Evolutionary conservation across 1,140 invertebrate genomes (phyloP), one percentile per base, ranked within the genome.

Genomic region (Onthophagus taurus): DNA sequence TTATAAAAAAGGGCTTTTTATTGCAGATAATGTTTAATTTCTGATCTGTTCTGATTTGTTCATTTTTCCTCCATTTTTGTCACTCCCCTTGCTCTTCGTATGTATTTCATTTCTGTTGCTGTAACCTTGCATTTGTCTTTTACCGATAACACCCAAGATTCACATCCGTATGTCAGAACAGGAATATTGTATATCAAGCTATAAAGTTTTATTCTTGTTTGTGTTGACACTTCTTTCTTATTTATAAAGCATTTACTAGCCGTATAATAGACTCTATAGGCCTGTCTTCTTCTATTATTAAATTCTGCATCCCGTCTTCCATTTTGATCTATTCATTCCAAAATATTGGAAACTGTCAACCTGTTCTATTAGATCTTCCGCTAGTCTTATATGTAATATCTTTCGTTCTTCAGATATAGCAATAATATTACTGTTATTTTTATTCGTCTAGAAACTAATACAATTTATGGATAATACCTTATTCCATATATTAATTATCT

Each of bases 51-150:
- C 41, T 16, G 12, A 33, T 43, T 14, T 43, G 6, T 2, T 43
- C 29, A 21, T 34, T 43, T 33, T 30, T 31, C 8, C 31, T 43
- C 11, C 4, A 18, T 11, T 43, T 30, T 14, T 21, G 29, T 31
- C 6, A 31, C 19, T 18, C 19, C 41, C 21, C 12, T 16, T 8
- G 19, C 23, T 33, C 30, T 43, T 14, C 41, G 31, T 11, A 43
- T 26, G 14, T 21, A 43, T 43, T 43, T 43, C 41, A 43, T 43
- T 43, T 43, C 30, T 21, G 19, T n/a, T n/a, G 41, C 41, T 21
- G 14, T n/a, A 12, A 43, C 13, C 20, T 34, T 43, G n/a, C 29
- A 33, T 20, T 43, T 43, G 3, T 31, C 1, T 43, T 30, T 33
- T 4, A 33, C 31, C 2, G 20, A 12, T 30, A 41, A 24, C n/a